Evolutionary conservation across 1,140 invertebrate species (phyloP).

Genomic region (Leptonema lineaticorne): DNA sequence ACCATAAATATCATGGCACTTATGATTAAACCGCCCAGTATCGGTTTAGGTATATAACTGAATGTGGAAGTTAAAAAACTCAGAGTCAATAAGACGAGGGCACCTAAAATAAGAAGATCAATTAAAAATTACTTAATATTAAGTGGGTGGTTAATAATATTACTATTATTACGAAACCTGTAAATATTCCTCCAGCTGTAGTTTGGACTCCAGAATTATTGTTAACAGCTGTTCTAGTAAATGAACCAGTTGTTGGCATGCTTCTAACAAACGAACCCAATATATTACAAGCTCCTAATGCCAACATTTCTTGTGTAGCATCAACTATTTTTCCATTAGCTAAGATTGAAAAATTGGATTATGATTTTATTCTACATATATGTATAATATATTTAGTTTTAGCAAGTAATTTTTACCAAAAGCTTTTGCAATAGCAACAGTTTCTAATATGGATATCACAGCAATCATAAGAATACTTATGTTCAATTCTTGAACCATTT

Average conservation of each 20-base stretch:
- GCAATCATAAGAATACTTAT: conserved; percentile 65
- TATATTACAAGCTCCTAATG: conserved; percentile 74
- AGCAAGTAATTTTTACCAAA: conserved; percentile 59
- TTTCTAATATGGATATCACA: conserved; percentile 71
- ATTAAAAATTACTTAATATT: background rate
- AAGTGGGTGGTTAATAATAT: no score
- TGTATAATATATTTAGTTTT: background rate
- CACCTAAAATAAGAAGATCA: conserved; percentile 46
- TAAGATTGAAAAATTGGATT: conserved; percentile 42
- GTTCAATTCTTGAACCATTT: conserved; percentile 62
- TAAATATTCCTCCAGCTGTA: conserved; percentile 72
- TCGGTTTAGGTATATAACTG: conserved; percentile 76
- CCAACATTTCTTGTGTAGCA: conserved; percentile 76
- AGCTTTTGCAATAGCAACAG: conserved; percentile 75
- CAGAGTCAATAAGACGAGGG: conserved; percentile 69
- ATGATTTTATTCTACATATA: background rate
- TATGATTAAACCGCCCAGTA: conserved; percentile 74
- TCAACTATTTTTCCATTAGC: conserved; percentile 71
- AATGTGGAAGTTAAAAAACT: conserved; percentile 72
- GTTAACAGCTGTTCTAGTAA: conserved; percentile 84
- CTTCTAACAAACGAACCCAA: conserved; percentile 78
- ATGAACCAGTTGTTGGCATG: conserved; percentile 82
- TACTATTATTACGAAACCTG: conserved; percentile 49
- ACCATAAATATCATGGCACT: conserved; percentile 79
- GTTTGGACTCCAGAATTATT: conserved; percentile 83